Conservation (phyloP, 2,113 vertebrate species). For the Rhombomys opimus region DNA sequence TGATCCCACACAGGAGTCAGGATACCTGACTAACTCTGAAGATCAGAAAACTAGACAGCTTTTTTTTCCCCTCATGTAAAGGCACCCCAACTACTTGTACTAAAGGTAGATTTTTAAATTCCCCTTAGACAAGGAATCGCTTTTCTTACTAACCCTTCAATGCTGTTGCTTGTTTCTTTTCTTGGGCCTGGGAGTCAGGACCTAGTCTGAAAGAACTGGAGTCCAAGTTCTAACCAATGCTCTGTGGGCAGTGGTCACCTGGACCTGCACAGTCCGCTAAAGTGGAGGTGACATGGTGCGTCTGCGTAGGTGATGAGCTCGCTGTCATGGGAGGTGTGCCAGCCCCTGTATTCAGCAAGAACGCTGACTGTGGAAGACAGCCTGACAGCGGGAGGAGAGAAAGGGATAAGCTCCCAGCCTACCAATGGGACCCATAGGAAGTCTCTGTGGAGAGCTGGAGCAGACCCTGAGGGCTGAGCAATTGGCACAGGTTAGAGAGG, state of each 20-base stretch:
- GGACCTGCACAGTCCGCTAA: not conserved
- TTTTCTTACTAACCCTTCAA: not conserved
- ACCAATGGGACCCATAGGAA: not conserved
- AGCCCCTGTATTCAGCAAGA: not conserved
- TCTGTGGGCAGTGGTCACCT: not conserved
- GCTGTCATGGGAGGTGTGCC: rapidly evolving
- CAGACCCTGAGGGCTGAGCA: not conserved
- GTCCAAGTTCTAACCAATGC: not conserved
- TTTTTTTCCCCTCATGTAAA: not conserved
- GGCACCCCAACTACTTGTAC: rapidly evolving
- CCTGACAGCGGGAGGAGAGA: not conserved
- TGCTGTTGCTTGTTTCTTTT: not conserved
- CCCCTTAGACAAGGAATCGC: rapidly evolving
- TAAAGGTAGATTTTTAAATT: not conserved
- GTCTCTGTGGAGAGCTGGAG: not conserved
- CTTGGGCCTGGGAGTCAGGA: not conserved
- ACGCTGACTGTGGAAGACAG: not conserved
- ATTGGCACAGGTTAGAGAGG: not conserved
- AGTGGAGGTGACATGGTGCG: not conserved
- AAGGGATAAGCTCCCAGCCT: not conserved
- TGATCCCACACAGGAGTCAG: too few relatives aligned
- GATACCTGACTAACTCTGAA: too few relatives aligned
- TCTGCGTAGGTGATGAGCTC: not conserved
- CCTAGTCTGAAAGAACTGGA: not conserved
- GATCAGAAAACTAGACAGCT: rapidly evolving